These are phyloP conservation scores for Sterna hirundo DNA, from an alignment of 2,113 vertebrate genomes.

Conservation along the genomic window DNA sequence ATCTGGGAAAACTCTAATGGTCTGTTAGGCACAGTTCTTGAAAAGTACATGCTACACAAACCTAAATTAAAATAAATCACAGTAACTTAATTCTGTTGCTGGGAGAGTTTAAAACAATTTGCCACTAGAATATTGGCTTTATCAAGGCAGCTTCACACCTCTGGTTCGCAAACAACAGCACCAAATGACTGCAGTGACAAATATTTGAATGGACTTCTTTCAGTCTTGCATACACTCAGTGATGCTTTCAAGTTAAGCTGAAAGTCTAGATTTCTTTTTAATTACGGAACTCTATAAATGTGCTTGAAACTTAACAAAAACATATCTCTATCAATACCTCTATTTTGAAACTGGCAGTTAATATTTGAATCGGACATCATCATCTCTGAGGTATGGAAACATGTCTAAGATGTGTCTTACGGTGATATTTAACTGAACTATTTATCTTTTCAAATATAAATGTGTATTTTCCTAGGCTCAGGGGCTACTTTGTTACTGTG, in stretches of 20 bases:
- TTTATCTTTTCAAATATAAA: neutral
- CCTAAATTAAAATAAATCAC: conserved; percentile 62
- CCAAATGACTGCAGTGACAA: neutral
- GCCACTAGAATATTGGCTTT: neutral
- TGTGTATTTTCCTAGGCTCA: neutral
- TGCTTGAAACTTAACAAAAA: neutral
- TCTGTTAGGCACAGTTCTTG: conserved; percentile 54
- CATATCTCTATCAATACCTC: neutral
- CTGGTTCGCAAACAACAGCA: neutral
- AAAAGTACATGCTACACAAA: conserved; percentile 36
- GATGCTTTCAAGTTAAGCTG: neutral
- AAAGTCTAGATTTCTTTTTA: neutral
- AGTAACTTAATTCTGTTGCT: conserved; percentile 26
- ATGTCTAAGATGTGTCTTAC: neutral
- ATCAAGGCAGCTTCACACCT: neutral
- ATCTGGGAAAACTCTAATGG: conserved; percentile 46
- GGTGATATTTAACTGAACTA: neutral
- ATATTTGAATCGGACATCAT: neutral
- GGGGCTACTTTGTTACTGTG: neutral
- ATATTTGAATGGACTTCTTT: neutral
- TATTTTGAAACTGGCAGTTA: neutral
- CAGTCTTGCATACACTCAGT: neutral
- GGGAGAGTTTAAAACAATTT: conserved; percentile 45
- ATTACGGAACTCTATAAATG: neutral
- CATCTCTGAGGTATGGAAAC: neutral